Evolutionary conservation across 53 echinoderm and acorn worm genomes (phyloP).

Genomic region (Echinometra lucunter): DNA sequence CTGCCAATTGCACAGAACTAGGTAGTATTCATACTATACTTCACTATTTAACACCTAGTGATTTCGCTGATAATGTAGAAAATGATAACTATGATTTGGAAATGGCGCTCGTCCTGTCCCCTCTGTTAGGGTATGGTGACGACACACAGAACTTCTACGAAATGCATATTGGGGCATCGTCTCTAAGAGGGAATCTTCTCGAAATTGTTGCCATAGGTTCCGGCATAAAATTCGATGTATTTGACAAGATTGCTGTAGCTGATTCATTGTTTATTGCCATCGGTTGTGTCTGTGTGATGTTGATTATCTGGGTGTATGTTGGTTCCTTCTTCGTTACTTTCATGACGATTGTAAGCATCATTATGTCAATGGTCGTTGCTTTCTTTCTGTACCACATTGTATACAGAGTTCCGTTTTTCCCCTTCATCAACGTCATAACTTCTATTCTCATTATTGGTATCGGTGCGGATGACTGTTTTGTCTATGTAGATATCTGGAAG

Average conservation of each 20-base stretch:
- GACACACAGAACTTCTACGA: too few species aligned
- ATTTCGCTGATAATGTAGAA: too few species aligned
- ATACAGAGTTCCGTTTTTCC: conserved; percentile 74
- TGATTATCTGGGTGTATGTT: conserved; percentile 82
- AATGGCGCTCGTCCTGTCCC: too few species aligned
- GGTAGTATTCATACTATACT: conserved; percentile 70
- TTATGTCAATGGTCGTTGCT: conserved; percentile 72
- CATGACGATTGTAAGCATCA: conserved; percentile 67
- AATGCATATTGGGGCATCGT: too few species aligned
- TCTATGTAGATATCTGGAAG: conserved; percentile 85
- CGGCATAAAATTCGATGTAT: conserved; percentile 70
- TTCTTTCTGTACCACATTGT: conserved; percentile 78
- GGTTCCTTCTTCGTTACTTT: conserved; percentile 76
- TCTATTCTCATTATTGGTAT: conserved; percentile 76
- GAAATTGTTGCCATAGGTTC: conserved; percentile 74
- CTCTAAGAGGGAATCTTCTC: conserved; percentile 26
- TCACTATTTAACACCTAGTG: conserved; percentile 62
- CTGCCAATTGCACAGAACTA: conserved; percentile 59
- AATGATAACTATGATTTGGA: too few species aligned
- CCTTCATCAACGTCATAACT: conserved; percentile 74
- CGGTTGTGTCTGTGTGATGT: conserved; percentile 58
- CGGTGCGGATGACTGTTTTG: conserved; percentile 91
- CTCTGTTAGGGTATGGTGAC: too few species aligned
- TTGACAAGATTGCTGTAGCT: conserved; percentile 61
- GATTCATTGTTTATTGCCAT: conserved; percentile 73